These are phyloP conservation scores for Leucoraja erinaceus DNA, from an alignment of 2,113 vertebrate genomes.

Conservation along the genomic window DNA sequence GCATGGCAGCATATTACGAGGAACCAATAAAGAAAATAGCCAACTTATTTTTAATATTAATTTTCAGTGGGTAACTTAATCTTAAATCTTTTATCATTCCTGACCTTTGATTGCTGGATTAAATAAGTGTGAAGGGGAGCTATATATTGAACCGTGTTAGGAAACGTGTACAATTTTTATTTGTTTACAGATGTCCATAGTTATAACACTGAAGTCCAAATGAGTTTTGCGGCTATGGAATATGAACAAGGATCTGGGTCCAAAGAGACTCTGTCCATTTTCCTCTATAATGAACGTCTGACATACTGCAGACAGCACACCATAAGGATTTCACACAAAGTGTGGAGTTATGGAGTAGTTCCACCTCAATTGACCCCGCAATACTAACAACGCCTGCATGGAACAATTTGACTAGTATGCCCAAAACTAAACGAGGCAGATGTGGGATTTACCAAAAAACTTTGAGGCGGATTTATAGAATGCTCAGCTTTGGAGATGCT, in stretches of 20 bases:
- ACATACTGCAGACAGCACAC: background rate
- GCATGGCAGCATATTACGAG: background rate
- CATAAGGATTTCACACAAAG: background rate
- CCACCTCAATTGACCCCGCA: background rate
- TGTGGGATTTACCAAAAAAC: background rate
- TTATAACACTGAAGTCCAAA: background rate
- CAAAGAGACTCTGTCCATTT: background rate
- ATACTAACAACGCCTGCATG: background rate
- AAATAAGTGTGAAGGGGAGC: too few relatives aligned
- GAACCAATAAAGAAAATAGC: background rate
- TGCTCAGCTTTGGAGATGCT: too few relatives aligned
- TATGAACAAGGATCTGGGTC: background rate
- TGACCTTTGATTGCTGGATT: too few relatives aligned
- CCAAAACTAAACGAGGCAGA: background rate
- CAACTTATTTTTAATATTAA: background rate
- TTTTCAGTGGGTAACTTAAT: background rate
- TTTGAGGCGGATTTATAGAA: too few relatives aligned
- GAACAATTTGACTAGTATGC: background rate
- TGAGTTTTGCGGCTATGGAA: background rate
- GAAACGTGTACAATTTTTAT: background rate
- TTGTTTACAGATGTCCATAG: background rate
- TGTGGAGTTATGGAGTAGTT: too few relatives aligned
- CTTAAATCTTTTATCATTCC: too few relatives aligned
- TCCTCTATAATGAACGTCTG: background rate
- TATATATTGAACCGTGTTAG: too few relatives aligned